These are phyloP conservation scores for Microcebus murinus DNA, from an alignment of 2,113 vertebrate genomes.

Conservation along the genomic window DNA sequence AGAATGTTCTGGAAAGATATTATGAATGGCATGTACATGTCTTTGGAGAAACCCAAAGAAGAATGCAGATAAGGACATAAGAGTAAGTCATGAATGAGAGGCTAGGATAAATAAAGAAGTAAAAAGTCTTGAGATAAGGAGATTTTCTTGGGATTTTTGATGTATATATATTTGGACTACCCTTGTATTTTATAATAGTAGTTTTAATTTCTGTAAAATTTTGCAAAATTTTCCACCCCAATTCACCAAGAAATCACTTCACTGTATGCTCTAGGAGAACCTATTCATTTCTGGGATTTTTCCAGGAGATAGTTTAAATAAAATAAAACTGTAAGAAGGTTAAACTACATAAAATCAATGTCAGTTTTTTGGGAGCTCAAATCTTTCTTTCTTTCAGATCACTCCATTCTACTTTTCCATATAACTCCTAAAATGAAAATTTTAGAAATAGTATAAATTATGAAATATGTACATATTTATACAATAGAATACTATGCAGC, in stretches of 20 bases:
- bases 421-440: background rate
- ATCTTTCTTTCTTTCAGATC: background rate
- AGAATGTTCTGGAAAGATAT: slow-evolving; percentile 31
- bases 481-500: background rate
- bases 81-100: background rate
- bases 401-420: background rate
- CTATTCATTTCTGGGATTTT: background rate
- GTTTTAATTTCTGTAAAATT: slow-evolving; percentile 39
- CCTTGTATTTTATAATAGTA: background rate
- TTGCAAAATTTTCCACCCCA: slow-evolving; percentile 29
- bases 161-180: background rate
- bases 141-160: slow-evolving; percentile 10
- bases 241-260: background rate
- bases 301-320: background rate
- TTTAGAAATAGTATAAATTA: background rate
- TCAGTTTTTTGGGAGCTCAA: background rate
- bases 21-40: background rate
- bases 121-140: background rate
- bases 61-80: background rate
- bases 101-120: background rate
- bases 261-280: background rate
- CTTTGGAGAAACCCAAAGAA: background rate
- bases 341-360: background rate
- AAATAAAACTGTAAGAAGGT: background rate
- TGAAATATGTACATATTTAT: background rate